Base-by-base conservation (phyloP, 2,888 invertebrate genomes). In the Malthinus flaveolus region DNA sequence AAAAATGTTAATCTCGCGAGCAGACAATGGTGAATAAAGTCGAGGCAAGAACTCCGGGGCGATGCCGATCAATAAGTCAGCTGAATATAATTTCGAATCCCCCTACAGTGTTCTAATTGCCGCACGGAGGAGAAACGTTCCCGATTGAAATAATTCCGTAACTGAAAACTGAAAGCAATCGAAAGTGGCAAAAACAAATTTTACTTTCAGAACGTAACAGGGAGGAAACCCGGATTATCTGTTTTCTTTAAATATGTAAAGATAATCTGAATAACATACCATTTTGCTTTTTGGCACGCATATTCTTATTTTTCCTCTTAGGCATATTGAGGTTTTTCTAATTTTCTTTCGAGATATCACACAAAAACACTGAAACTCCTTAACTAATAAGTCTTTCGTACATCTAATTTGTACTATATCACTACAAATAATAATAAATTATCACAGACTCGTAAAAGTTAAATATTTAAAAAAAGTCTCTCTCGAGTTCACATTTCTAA, bases 211-310 rank as follows among this genome's bases (percentile, higher is more conserved):
- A 23, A 23, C 23, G 23, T 23, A 23, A 23, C 5, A 23, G 3
- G 3, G 23, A 23, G 3, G 5, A 23, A 23, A 23, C 23, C 23
- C 5, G 2, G 23, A 23, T 23, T n/a, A 23, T 23, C 2, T 3
- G 2, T 23, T 23, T 23, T 23, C 23, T 23, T 23, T 23, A 23
- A 23, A 23, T 23, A 23, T 5, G 23, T 23, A 23, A 23, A 23
- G 13, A n/a, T n/a, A n/a, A n/a, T n/a, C n/a, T n/a, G n/a, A 39
- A 5, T 56, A 49, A 66, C 72, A 54, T 71, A 75, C 74, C 74
- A 56, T 74, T 73, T 50, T 71, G 70, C 62, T 74, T 73, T 67
- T 71, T 75, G 61, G 71, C 68, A 59, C 73, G 62, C 67, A 70
- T 73, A 59, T 71, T 71, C 46, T 72, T 69, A 55, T 69, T 71